Base-by-base conservation (phyloP, 2,888 invertebrate genomes). In the Nomada ferruginata region DNA sequence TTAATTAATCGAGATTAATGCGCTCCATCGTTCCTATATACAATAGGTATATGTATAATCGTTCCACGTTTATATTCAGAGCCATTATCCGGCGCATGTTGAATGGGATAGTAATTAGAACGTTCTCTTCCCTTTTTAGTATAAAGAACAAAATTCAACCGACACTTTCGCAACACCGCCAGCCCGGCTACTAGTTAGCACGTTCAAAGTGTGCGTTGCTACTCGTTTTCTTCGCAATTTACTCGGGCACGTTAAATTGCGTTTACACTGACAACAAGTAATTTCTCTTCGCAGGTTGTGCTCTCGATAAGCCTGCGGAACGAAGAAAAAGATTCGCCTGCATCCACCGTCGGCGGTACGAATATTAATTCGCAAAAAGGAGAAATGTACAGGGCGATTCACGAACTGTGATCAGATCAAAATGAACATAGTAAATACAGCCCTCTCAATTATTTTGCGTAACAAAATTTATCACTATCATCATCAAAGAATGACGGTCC, bases 211-310 rank as follows among this genome's bases (percentile, higher is more conserved):
- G 47, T 60, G 50, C 78, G 44, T 69, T 78, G 69, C 42, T 29
- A 69, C 64, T 47, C 55, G 66, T 66, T 76, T 69, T 75, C 64
- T 63, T 36, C 26, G 64, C 59, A 44, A 50, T 69, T 79, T 69
- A 77, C 50, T 13, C 52, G 59, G 23, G 57, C 63, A 52, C 23
- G 29, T 68, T 61, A 70, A 70, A 79, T 79, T 70, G 47, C 79
- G 64, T 79, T 79, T 79, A 65, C 79, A 79, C 70, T 79, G 79
- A 79, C 79, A 79, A 79, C 70, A 79, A 70, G 64, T 64, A 70
- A 79, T 70, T 79, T 69, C 60, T 70, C 52, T 79, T 64, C 59
- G 59, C 79, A 78, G 63, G 63, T 79, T 59, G 79, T 53, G 52
- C 44, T 52, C 59, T 66, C 55, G 78, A 78, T 63, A 78, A 77